Conservation (phyloP, 2,113 vertebrate genomes). For the Thunnus maccoyii region DNA sequence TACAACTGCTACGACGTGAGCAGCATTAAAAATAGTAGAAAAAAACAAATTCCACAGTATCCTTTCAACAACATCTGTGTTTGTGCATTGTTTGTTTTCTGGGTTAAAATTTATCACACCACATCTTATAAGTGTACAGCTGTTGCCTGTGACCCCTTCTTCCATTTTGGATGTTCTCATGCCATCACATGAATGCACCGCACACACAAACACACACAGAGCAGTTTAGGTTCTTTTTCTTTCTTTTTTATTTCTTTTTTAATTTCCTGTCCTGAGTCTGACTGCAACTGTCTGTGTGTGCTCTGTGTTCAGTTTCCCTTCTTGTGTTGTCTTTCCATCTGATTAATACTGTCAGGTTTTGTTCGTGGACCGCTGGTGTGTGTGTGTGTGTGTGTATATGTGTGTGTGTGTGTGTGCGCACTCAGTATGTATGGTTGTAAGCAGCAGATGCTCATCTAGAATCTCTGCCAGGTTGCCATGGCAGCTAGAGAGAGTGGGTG, state of each 20-base stretch:
- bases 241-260: background rate
- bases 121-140: background rate
- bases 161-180: background rate
- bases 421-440: constrained; percentile 60
- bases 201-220: background rate
- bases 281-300: background rate
- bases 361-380: constrained; percentile 39
- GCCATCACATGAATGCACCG: too few species aligned
- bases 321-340: constrained; percentile 45
- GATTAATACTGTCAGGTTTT: constrained; percentile 61
- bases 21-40: background rate
- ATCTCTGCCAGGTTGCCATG: constrained; percentile 80
- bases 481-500: constrained; percentile 67
- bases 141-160: too few species aligned
- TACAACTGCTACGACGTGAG: background rate
- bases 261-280: background rate
- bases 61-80: background rate
- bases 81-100: background rate
- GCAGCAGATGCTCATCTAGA: constrained; percentile 78
- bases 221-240: background rate
- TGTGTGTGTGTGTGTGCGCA: constrained; percentile 2
- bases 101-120: constrained; percentile 8
- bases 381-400: constrained; percentile 25
- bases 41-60: background rate
- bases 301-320: background rate